These are phyloP conservation scores for Anadara kagoshimensis DNA, from an alignment of 1,140 invertebrate species.

Conservation along the genomic window DNA sequence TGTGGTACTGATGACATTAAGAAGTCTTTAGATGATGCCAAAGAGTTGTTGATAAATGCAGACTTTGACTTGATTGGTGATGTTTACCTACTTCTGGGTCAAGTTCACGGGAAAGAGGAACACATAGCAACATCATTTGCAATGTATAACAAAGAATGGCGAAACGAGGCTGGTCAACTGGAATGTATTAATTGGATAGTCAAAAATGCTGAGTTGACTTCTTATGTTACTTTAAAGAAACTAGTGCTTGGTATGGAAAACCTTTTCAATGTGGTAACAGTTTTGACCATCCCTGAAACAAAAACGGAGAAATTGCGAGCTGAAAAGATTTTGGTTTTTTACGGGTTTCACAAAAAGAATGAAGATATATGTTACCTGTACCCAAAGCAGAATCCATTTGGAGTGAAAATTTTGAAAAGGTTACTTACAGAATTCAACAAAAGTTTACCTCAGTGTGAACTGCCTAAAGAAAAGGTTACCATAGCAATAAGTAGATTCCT, in stretches of 20 bases:
- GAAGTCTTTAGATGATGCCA: not conserved
- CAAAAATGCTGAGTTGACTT: not conserved
- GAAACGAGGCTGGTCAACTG: conserved; percentile 37
- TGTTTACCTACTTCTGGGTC: too few species aligned
- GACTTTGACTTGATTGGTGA: too few species aligned
- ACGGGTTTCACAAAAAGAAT: conserved; percentile 37
- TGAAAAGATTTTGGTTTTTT: conserved; percentile 46
- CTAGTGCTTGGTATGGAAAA: conserved; percentile 38
- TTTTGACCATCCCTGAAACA: conserved; percentile 26
- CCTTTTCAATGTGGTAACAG: conserved; percentile 36
- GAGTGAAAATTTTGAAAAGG: conserved; percentile 28
- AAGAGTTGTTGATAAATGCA: conserved; percentile 1
- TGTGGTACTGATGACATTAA: not conserved
- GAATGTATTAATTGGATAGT: conserved; percentile 46
- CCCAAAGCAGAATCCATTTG: conserved; percentile 47
- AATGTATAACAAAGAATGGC: conserved; percentile 20
- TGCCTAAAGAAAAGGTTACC: conserved; percentile 11
- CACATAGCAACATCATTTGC: conserved; percentile 11
- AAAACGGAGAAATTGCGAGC: conserved; percentile 20
- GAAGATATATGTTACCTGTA: conserved; percentile 34
- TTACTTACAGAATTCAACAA: conserved; percentile 11
- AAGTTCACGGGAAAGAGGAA: not conserved
- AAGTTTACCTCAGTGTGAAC: conserved; percentile 26
- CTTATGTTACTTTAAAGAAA: conserved; percentile 14
- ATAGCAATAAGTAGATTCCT: conserved; percentile 34